Conservation (phyloP, 2,113 vertebrate species). For the Albula glossodonta region DNA sequence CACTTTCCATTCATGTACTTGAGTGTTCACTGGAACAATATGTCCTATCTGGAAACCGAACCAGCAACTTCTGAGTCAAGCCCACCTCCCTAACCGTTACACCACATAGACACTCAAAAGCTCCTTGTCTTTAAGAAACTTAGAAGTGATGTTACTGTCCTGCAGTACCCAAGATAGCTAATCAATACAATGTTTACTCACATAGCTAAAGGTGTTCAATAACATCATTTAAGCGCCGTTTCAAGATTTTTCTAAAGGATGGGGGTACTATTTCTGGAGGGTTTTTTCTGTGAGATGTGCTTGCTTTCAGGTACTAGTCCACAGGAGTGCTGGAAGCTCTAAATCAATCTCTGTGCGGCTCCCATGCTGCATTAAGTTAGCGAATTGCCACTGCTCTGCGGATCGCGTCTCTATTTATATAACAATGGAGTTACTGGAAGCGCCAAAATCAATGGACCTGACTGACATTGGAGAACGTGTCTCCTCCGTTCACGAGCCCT, state of each 20-base stretch:
- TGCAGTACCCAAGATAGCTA: not conserved
- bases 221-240: too few relatives aligned
- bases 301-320: not conserved
- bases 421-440: constrained; percentile 34
- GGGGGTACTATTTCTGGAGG: not conserved
- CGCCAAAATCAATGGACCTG: constrained; percentile 31
- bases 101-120: too few relatives aligned
- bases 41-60: too few relatives aligned
- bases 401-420: constrained; percentile 30
- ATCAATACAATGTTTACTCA: too few relatives aligned
- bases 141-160: not conserved
- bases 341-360: constrained; percentile 28
- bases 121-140: too few relatives aligned
- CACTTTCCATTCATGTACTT: too few relatives aligned
- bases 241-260: not conserved
- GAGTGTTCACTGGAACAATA: too few relatives aligned
- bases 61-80: too few relatives aligned
- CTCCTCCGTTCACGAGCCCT: constrained; percentile 1
- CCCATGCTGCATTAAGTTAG: constrained; percentile 21
- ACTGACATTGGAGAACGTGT: constrained; percentile 22
- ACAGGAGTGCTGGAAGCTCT: not conserved
- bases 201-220: not conserved
- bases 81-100: too few relatives aligned
- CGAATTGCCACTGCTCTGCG: constrained; percentile 22
- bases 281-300: not conserved